phyloP scores from a whole-genome alignment of 2,113 vertebrate species.

The Taxidea taxus region DNA sequence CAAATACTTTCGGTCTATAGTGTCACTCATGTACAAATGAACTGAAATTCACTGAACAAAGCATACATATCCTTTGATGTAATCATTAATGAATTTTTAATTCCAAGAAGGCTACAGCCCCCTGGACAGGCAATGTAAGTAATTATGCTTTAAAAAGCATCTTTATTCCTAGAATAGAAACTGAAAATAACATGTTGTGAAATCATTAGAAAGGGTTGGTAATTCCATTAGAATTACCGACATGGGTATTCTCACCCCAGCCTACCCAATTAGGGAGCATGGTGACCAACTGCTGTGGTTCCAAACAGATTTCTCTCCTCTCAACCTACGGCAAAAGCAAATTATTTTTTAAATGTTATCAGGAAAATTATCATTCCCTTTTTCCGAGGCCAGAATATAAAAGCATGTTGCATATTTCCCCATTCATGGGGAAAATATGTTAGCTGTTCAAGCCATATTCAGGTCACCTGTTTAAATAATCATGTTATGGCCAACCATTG shows the following conservation, averaged over 20 bases:
- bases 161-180: not conserved
- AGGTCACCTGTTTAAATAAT: not conserved
- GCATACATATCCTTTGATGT: too few relatives aligned
- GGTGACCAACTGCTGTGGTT: not conserved
- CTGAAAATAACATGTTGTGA: constrained; percentile 14
- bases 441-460: not conserved
- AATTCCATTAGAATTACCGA: constrained; percentile 23
- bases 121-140: not conserved
- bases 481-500: not conserved
- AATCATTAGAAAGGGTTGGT: not conserved
- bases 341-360: not conserved
- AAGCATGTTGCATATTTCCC: not conserved
- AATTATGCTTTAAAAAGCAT: constrained; percentile 11
- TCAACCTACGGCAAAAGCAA: not conserved
- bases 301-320: not conserved
- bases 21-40: not conserved
- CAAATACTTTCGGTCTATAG: not conserved
- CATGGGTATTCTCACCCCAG: not conserved
- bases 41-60: not conserved
- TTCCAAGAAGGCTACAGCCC: not conserved
- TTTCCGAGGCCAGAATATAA: not conserved
- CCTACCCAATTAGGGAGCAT: not conserved
- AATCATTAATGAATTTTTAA: not conserved
- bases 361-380: not conserved
- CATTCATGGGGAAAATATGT: not conserved